Conservation (phyloP, 2,888 invertebrate species). For the Calameuta pallipes region DNA sequence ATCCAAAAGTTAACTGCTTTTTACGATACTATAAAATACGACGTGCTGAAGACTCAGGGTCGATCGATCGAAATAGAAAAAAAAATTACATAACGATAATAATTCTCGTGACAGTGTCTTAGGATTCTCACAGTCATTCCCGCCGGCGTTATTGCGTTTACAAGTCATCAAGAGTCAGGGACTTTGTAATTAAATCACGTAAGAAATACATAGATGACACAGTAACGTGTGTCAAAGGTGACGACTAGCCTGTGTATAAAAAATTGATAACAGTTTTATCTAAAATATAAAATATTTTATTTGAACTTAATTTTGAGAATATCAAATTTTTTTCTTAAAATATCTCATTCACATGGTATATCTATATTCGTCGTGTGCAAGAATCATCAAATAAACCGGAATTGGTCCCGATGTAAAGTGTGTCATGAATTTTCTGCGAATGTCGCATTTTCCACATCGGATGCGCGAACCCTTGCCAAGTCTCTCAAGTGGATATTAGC, state of each 20-base stretch:
- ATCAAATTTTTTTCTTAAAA: neutral
- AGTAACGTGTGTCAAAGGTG: neutral
- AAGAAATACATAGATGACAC: neutral
- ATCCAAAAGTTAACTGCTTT: neutral
- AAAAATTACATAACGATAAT: neutral
- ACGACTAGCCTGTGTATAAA: neutral
- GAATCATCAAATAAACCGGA: neutral
- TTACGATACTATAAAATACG: neutral
- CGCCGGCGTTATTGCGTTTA: neutral
- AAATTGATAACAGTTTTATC: neutral
- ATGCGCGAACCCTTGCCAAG: slow-evolving; percentile 1
- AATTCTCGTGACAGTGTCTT: neutral
- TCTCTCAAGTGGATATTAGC: neutral
- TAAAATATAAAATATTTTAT: neutral
- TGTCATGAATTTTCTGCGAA: neutral
- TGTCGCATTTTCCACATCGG: neutral
- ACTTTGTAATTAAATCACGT: neutral
- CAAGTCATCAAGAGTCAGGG: neutral
- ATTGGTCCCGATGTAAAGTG: neutral
- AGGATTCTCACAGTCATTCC: neutral
- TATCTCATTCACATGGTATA: neutral
- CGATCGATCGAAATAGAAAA: neutral
- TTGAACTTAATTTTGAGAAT: neutral
- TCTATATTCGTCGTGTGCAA: neutral
- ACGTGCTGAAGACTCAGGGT: neutral